Evolutionary conservation across 2,797 vertebrate species (phyloP).

Genomic region (Buceros bicornis): DNA sequence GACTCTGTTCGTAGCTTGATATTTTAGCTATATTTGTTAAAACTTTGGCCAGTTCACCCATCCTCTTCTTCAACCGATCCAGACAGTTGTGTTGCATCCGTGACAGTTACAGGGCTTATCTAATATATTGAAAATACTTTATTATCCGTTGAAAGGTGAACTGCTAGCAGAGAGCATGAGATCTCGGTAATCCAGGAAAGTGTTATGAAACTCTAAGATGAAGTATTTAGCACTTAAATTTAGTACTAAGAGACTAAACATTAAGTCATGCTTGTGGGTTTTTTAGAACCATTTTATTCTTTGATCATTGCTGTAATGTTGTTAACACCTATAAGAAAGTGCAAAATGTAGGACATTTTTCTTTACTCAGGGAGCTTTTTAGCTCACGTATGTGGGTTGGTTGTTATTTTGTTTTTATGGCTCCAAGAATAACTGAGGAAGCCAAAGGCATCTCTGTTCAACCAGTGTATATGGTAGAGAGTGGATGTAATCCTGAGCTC

Average conservation of each 20-base stretch:
- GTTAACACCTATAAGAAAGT: background rate
- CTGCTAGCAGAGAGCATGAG: background rate
- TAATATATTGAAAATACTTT: background rate
- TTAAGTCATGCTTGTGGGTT: background rate
- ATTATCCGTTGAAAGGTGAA: background rate
- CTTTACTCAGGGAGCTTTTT: background rate
- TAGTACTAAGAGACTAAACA: background rate
- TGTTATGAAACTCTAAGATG: background rate
- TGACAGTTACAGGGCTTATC: background rate
- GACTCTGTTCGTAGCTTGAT: background rate
- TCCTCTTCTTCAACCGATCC: background rate
- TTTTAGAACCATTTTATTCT: background rate
- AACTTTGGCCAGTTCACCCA: background rate
- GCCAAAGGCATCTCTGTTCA: background rate
- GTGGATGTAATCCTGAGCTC: background rate
- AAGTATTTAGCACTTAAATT: background rate
- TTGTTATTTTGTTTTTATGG: background rate
- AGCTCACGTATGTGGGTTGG: background rate
- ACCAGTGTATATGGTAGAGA: background rate
- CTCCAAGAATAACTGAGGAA: slow-evolving; percentile 3
- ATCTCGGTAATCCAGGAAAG: background rate
- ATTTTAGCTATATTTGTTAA: background rate
- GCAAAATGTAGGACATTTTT: background rate
- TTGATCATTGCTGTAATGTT: background rate
- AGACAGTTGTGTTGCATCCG: background rate